phyloP scores from a whole-genome alignment of 2,113 vertebrate genomes.

The Malurus cyaneus region DNA sequence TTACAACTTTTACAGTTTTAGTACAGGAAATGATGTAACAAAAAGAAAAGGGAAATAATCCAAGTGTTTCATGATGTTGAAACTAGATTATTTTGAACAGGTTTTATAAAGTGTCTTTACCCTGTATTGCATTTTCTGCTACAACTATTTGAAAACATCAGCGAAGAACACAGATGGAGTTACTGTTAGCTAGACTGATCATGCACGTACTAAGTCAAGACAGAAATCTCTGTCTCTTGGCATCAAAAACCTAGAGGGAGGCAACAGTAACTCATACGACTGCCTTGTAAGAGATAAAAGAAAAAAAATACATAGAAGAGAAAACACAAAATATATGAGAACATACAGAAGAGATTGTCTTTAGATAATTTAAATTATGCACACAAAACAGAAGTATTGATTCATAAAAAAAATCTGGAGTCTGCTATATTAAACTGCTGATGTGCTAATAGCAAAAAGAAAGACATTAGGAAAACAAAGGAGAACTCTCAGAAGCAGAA shows the following conservation, averaged over 20 bases:
- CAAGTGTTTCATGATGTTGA: neutral
- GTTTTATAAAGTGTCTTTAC: neutral
- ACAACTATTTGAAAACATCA: neutral
- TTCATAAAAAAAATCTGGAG: neutral
- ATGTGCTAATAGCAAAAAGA: neutral
- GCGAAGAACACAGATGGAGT: neutral
- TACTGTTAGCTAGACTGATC: neutral
- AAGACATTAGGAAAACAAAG: neutral
- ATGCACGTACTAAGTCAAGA: neutral
- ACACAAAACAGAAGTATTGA: neutral
- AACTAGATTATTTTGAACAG: neutral
- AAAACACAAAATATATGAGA: neutral
- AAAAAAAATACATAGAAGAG: neutral
- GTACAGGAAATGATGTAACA: neutral
- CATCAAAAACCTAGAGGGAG: neutral
- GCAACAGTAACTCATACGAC: neutral
- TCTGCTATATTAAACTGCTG: neutral
- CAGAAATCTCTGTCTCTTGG: neutral
- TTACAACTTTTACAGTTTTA: neutral
- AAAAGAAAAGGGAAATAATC: neutral
- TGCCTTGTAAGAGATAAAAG: neutral
- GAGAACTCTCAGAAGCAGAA: neutral
- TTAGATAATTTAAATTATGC: neutral
- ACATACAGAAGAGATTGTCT: neutral
- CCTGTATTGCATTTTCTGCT: neutral